Conservation (phyloP, 2,888 invertebrate species). For the Ennomos quercinarius region DNA sequence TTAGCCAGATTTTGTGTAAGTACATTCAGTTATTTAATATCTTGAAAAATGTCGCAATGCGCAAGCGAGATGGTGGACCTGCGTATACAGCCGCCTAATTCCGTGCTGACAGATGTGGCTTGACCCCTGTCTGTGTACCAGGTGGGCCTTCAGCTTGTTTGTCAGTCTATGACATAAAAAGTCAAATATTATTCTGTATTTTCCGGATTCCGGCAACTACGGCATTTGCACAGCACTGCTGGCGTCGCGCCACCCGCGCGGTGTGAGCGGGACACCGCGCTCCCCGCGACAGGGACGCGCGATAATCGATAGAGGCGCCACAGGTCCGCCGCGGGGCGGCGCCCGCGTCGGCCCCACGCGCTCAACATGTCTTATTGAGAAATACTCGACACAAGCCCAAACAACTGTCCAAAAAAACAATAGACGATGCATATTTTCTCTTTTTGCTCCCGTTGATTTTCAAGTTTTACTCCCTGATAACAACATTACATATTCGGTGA, state of each 20-base stretch:
- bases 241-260: constrained; percentile 64
- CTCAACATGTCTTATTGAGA: constrained; percentile 80
- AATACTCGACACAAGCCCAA: constrained; percentile 66
- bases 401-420: constrained; percentile 16
- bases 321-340: constrained; percentile 75
- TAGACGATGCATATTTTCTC: constrained; percentile 78
- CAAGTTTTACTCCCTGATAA: constrained; percentile 78
- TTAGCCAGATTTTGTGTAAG: no score
- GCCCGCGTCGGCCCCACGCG: constrained; percentile 80
- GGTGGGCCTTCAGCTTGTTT: no score
- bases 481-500: constrained; percentile 82
- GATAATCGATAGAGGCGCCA: constrained; percentile 77
- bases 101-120: no score
- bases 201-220: constrained; percentile 10
- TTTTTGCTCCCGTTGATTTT: constrained; percentile 65
- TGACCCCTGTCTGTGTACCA: no score
- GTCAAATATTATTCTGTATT: neutral
- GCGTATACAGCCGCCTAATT: no score
- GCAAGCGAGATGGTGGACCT: no score
- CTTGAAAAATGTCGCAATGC: no score
- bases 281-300: constrained; percentile 42
- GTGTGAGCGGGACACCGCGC: constrained; percentile 53
- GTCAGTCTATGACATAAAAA: no score
- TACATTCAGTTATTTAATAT: no score
- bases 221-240: constrained; percentile 45